Evolutionary conservation across 2,888 invertebrate species (phyloP).

Genomic region (Philhelius pedissequus): DNA sequence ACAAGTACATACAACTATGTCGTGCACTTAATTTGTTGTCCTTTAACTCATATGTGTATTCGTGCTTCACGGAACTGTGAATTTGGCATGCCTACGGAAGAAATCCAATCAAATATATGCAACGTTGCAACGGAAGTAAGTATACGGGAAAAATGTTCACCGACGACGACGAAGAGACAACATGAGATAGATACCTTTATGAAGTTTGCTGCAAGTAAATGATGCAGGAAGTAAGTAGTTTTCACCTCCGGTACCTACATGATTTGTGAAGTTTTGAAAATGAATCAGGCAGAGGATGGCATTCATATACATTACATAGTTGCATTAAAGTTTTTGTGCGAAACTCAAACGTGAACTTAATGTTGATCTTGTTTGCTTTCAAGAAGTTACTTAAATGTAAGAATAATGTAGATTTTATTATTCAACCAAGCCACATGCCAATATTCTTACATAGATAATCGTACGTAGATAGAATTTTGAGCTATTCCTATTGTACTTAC

Average conservation of each 20-base stretch:
- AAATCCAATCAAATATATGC: constrained; percentile 5
- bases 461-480: too few species aligned
- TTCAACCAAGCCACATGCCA: not conserved
- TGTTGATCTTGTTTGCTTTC: not conserved
- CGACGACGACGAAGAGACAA: not conserved
- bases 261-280: not conserved
- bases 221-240: not conserved
- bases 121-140: constrained; percentile 1
- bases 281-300: not conserved
- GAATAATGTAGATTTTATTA: not conserved
- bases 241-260: not conserved
- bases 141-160: not conserved
- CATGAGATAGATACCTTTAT: not conserved
- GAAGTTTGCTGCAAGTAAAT: not conserved
- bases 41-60: not conserved
- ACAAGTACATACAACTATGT: not conserved
- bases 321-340: not conserved
- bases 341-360: not conserved
- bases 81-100: not conserved
- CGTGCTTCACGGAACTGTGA: not conserved
- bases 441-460: too few species aligned
- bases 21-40: not conserved
- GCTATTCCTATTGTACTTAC: too few species aligned
- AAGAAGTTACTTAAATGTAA: not conserved
- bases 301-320: not conserved